A percentile compares a stretch with the other conserved stretches of the same genome.
phyloP scores from a whole-genome alignment of 2,888 invertebrate genomes.

The Loripinus fragilis region DNA sequence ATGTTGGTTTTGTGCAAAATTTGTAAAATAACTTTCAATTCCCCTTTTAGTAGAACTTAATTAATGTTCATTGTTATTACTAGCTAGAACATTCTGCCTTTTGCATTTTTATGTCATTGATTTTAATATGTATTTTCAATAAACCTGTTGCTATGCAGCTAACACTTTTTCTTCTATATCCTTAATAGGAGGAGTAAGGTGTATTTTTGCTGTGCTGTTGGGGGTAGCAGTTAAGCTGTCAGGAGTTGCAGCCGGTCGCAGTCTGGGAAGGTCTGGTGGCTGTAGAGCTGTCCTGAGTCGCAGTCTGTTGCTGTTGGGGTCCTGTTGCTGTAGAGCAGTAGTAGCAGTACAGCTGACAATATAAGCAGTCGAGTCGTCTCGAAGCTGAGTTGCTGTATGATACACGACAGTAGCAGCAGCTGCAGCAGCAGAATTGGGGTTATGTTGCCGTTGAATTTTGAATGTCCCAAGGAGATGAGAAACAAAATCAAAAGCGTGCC shows the following conservation, averaged over 20 bases:
- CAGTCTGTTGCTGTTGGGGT: conserved; percentile 3
- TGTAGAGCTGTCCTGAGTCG: conserved; percentile 1
- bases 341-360: not conserved
- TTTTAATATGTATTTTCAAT: not conserved
- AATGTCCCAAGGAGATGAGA: too few species aligned
- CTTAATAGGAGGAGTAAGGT: conserved; percentile 60
- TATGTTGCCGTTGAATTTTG: too few species aligned
- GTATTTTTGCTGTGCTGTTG: conserved; percentile 44
- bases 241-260: conserved; percentile 45
- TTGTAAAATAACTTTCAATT: too few species aligned
- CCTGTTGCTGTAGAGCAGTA: not conserved
- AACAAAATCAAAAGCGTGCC: too few species aligned
- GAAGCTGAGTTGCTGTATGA: not conserved
- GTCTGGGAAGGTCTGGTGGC: conserved; percentile 18
- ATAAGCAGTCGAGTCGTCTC: not conserved
- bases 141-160: conserved; percentile 27
- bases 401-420: not conserved
- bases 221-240: conserved; percentile 26
- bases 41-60: too few species aligned
- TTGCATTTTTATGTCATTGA: not conserved
- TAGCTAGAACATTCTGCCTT: too few species aligned
- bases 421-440: not conserved
- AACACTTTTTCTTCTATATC: conserved; percentile 55
- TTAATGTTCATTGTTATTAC: too few species aligned
- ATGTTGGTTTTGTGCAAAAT: too few species aligned